A percentile compares a stretch with the other conserved stretches of the same genome.
These are phyloP conservation scores for Morpho achilles DNA, from an alignment of 2,888 invertebrate genomes.

Conservation along the genomic window DNA sequence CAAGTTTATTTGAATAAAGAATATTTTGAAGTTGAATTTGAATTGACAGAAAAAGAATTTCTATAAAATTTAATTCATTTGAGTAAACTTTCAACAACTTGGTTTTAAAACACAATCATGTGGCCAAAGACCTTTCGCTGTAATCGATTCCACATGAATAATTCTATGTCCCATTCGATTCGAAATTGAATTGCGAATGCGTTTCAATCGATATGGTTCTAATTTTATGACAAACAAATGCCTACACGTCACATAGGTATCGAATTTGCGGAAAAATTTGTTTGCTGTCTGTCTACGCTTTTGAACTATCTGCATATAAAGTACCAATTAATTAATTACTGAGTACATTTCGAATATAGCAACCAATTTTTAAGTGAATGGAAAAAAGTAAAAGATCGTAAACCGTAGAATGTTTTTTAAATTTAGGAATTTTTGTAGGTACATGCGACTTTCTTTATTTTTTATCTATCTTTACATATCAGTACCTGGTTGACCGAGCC, in stretches of 20 bases:
- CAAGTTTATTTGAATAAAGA: too few species aligned
- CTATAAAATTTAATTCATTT: constrained; percentile 13
- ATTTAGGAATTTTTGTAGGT: too few species aligned
- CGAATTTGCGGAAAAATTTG: constrained; percentile 23
- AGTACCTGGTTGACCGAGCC: too few species aligned
- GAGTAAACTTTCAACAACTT: constrained; percentile 13
- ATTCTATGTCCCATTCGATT: constrained; percentile 29
- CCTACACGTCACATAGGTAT: constrained; percentile 25
- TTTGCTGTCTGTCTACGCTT: constrained; percentile 10
- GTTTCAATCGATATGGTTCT: constrained; percentile 27
- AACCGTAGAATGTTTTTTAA: too few species aligned
- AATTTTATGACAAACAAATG: constrained; percentile 29
- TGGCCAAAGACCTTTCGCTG: constrained; percentile 24
- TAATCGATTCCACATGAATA: constrained; percentile 33
- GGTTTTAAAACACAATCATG: constrained; percentile 22
- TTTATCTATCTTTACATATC: too few species aligned
- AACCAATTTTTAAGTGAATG: too few species aligned
- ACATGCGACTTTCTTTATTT: too few species aligned
- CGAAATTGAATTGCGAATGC: constrained; percentile 30
- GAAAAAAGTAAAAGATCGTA: too few species aligned
- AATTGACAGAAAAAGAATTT: constrained; percentile 3
- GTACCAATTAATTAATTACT: too few species aligned
- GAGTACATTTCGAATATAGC: too few species aligned
- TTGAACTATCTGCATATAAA: too few species aligned
- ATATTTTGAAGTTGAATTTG: too few species aligned